These are phyloP conservation scores for Paratrypauchen microcephalus DNA, from an alignment of 2,797 vertebrate genomes.

Conservation along the genomic window DNA sequence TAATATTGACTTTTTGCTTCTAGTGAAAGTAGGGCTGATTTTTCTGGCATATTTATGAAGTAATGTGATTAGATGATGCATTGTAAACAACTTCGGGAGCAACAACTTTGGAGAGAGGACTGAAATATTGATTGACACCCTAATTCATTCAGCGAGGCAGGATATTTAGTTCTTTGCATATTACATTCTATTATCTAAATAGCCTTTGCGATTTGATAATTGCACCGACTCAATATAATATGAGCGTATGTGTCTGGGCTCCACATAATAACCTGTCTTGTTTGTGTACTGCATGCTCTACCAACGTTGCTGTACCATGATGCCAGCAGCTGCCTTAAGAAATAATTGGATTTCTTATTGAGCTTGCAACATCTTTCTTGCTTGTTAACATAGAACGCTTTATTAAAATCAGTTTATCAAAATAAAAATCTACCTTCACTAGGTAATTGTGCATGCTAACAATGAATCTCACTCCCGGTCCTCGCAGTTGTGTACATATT, in stretches of 20 bases:
- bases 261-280: not conserved
- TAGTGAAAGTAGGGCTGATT: too few relatives aligned
- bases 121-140: too few relatives aligned
- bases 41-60: too few relatives aligned
- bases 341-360: not conserved
- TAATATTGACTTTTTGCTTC: too few relatives aligned
- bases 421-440: slow-evolving; percentile 9
- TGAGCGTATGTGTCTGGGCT: not conserved
- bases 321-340: not conserved
- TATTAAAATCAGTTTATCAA: slow-evolving; percentile 21
- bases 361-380: not conserved
- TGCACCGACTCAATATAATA: not conserved
- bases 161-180: too few relatives aligned
- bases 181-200: too few relatives aligned
- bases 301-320: not conserved
- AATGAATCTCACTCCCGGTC: slow-evolving; percentile 1
- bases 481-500: slow-evolving; percentile 18
- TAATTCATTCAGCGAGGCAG: too few relatives aligned
- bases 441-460: slow-evolving; percentile 34
- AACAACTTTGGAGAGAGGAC: too few relatives aligned
- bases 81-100: too few relatives aligned
- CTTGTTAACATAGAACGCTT: slow-evolving; percentile 17
- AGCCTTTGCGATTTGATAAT: too few relatives aligned
- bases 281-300: not conserved
- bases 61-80: too few relatives aligned